phyloP scores from a whole-genome alignment of 1,140 invertebrate species.

The Homarus americanus region DNA sequence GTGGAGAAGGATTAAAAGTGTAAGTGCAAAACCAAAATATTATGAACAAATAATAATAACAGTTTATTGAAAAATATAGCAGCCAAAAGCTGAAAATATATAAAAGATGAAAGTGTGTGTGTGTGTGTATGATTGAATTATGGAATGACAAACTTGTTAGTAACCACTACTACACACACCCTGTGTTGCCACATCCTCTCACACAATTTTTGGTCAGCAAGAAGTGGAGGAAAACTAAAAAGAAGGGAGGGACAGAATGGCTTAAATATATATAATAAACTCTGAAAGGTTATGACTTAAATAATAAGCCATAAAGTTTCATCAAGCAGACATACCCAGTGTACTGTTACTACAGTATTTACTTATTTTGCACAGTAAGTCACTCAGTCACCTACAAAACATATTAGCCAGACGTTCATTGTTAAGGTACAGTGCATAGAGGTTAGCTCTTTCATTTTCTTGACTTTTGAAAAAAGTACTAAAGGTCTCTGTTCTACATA shows the following conservation, averaged over 20 bases:
- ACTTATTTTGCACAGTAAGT: neutral
- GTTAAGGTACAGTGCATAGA: neutral
- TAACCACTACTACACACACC: neutral
- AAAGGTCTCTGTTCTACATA: neutral
- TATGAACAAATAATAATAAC: too few species aligned
- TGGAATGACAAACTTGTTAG: neutral
- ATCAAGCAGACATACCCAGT: neutral
- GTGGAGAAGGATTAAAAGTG: too few species aligned
- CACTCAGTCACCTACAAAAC: neutral
- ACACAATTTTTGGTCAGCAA: neutral
- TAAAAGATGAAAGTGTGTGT: neutral
- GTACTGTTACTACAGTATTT: neutral
- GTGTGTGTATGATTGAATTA: neutral
- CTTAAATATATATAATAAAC: neutral
- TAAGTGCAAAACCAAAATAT: too few species aligned
- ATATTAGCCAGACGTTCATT: neutral
- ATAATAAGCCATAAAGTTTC: neutral
- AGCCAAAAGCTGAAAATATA: too few species aligned
- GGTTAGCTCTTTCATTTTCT: neutral
- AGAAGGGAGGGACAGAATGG: neutral
- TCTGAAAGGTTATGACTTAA: neutral
- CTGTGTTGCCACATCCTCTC: neutral
- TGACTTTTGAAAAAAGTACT: neutral
- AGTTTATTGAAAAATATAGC: too few species aligned
- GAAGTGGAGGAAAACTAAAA: neutral